Base-by-base conservation (phyloP, 1,140 invertebrate species). In the Pseudachorutes palmiensis region DNA sequence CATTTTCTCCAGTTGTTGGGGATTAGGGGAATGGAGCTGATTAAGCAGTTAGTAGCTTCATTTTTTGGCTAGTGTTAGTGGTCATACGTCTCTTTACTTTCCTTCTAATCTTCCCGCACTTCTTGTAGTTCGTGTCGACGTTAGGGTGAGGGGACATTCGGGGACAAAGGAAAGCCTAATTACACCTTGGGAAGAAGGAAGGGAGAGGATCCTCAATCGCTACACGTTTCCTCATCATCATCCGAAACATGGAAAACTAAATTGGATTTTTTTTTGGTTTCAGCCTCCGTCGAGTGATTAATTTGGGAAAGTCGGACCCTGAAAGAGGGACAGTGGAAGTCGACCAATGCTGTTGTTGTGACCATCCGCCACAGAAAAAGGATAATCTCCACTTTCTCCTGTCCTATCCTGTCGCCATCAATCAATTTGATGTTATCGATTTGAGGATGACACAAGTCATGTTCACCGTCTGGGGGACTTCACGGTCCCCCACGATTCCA, bases 11-110 rank as follows among this genome's bases (percentile, higher is more conserved):
- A 29, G 26, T 5, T 62, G 28, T 28, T 49, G n/a, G 33, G 62
- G 14, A 64, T 12, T 32, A 45, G 29, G 45, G 14, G 22, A 49
- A 28, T 19, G 62, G 67, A 73, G 72, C 69, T 73, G 72, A 73
- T 73, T 73, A 73, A 73, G 72, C 72, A 73, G 69, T 73, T 72
- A 72, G n/a, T n/a, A n/a, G 58, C 51, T 65, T 70, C 51, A 67
- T 55, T 64, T 68, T 64, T 12, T 22, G 31, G 24, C n/a, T n/a
- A n/a, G n/a, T n/a, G n/a, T n/a, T n/a, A n/a, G n/a, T n/a, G n/a
- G n/a, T n/a, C n/a, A n/a, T n/a, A n/a, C n/a, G n/a, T n/a, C n/a
- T n/a, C n/a, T n/a, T n/a, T n/a, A n/a, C 41, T 55, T 24, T 55
- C 22, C 29, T 41, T 57, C 33, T 32, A 26, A 2, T 64, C 28